Percentiles rank a stretch among this genome's conserved stretches.
These are phyloP conservation scores for Neotoxoptera formosana DNA, from an alignment of 1,140 invertebrate genomes.

Conservation along the genomic window DNA sequence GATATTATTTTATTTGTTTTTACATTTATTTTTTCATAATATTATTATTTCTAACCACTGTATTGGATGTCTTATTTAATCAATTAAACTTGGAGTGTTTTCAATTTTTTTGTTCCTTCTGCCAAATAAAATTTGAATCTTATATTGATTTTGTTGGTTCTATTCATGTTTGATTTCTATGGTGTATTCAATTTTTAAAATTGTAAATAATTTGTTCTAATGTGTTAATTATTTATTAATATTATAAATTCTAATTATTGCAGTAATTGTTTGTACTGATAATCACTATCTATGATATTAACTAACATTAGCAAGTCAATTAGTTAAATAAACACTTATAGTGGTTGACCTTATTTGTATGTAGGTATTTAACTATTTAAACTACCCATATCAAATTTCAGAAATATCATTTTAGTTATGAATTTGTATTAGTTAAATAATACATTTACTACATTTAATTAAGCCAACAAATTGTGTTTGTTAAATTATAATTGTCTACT, in stretches of 20 bases:
- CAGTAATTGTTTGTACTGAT: not conserved
- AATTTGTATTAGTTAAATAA: not conserved
- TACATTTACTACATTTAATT: not conserved
- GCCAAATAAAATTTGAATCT: not conserved
- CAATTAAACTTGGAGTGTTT: not conserved
- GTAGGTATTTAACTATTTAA: not conserved
- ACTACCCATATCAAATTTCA: not conserved
- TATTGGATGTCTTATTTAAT: not conserved
- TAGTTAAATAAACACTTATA: not conserved
- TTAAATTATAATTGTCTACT: not conserved
- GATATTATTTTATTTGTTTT: not conserved
- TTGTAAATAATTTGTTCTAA: not conserved
- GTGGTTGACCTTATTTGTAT: slow-evolving; percentile 1
- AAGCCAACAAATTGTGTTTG: not conserved
- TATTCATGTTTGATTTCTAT: not conserved
- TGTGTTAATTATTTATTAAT: not conserved
- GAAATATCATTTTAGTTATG: not conserved
- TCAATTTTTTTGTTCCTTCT: not conserved
- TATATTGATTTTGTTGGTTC: not conserved
- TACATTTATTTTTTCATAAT: not conserved
- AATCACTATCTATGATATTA: not conserved
- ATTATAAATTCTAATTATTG: not conserved
- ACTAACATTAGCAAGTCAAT: not conserved
- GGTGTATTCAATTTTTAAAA: not conserved
- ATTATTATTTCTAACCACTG: not conserved